Evolutionary conservation across 2,113 vertebrate genomes (phyloP).

Genomic region (Bungarus multicinctus): DNA sequence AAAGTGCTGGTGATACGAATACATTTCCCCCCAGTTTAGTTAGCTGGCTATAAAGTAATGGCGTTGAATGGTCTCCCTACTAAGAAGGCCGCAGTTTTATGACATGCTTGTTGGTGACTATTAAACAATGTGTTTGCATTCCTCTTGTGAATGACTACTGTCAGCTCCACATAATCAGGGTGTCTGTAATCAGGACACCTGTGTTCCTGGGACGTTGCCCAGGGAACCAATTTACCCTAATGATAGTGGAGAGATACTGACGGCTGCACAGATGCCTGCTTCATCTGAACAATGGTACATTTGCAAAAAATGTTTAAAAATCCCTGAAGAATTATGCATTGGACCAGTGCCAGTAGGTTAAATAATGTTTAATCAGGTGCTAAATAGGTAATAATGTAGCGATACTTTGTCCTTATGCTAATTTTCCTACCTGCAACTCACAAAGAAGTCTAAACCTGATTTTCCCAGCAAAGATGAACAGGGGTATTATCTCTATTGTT

Average conservation of each 20-base stretch:
- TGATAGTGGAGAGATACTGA: constrained; percentile 63
- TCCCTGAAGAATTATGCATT: constrained; percentile 52
- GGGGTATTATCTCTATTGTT: neutral
- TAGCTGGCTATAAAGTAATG: neutral
- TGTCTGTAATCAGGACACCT: constrained; percentile 59
- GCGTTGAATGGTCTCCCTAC: neutral
- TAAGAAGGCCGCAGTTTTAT: neutral
- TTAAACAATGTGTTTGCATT: constrained; percentile 32
- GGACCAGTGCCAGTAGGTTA: constrained; percentile 59
- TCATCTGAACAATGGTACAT: constrained; percentile 65
- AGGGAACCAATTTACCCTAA: constrained; percentile 68
- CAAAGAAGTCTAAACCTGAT: neutral
- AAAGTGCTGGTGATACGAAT: accelerated
- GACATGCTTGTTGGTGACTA: constrained; percentile 8
- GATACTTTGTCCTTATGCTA: constrained; percentile 44
- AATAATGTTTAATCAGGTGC: constrained; percentile 63
- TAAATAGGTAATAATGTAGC: constrained; percentile 63
- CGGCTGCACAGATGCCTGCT: constrained; percentile 54
- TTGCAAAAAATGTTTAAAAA: constrained; percentile 39
- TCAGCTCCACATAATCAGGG: constrained; percentile 49
- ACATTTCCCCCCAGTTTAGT: neutral
- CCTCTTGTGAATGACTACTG: constrained; percentile 32
- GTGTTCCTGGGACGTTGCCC: constrained; percentile 49
- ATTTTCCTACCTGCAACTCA: constrained; percentile 39
- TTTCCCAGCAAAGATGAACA: neutral